Evolutionary conservation across 2,113 vertebrate genomes (phyloP).

Genomic region (Chloropsis cyanopogon): DNA sequence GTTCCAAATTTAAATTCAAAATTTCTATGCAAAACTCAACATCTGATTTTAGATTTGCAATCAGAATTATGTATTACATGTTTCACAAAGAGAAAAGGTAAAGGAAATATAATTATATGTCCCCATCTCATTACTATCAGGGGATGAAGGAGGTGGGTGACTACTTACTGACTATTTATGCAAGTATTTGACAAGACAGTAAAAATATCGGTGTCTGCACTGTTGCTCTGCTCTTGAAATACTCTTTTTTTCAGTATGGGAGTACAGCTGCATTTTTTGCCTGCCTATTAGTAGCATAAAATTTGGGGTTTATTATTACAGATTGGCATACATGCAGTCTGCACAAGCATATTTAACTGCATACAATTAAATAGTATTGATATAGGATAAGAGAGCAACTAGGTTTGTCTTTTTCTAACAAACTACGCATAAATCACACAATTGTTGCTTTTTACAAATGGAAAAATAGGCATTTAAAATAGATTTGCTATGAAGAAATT

Average conservation of each 20-base stretch:
- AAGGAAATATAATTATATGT: background rate
- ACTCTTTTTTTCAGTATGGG: background rate
- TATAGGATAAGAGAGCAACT: background rate
- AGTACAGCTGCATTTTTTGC: background rate
- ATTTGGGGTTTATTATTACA: background rate
- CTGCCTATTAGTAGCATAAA: background rate
- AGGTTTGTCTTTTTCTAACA: conserved; percentile 45
- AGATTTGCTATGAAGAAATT: conserved; percentile 33
- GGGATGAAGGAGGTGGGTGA: background rate
- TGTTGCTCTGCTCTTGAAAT: background rate
- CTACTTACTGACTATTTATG: background rate
- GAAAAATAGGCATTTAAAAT: conserved; percentile 28
- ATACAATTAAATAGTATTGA: background rate
- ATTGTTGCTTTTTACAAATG: conserved; percentile 14
- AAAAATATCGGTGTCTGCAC: background rate
- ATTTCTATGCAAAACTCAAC: background rate
- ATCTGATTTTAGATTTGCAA: background rate
- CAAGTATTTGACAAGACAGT: background rate
- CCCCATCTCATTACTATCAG: background rate
- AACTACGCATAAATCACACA: background rate
- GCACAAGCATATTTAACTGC: background rate
- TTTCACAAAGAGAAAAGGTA: background rate
- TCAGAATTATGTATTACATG: background rate
- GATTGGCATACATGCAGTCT: background rate
- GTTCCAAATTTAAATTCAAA: background rate